A percentile compares a stretch with the other conserved stretches of the same genome.
Evolutionary conservation across 2,888 invertebrate genomes (phyloP).

Genomic region (Tipula helvola): DNA sequence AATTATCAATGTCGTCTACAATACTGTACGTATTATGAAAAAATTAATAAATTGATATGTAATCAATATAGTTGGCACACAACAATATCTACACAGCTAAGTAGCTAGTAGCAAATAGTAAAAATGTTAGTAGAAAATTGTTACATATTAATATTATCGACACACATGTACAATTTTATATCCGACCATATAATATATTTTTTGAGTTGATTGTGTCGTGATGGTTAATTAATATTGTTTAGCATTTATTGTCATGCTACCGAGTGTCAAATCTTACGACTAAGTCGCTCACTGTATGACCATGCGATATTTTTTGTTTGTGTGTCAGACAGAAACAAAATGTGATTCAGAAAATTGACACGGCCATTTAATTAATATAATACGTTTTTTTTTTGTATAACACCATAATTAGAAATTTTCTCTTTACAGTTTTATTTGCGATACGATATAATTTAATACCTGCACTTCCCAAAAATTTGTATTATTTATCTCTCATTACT

Average conservation of each 20-base stretch:
- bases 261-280: neutral
- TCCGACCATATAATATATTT: too few relatives aligned
- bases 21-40: neutral
- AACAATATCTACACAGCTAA: neutral
- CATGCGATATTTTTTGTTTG: neutral
- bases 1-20: neutral
- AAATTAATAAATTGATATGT: neutral
- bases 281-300: neutral
- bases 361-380: neutral
- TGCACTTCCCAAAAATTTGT: neutral
- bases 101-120: neutral
- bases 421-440: neutral
- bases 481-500: neutral
- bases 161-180: too few relatives aligned
- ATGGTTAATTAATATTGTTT: neutral
- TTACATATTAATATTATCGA: neutral
- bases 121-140: neutral
- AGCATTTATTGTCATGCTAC: neutral
- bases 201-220: neutral
- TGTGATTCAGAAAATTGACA: neutral
- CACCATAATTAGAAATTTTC: constrained; percentile 4
- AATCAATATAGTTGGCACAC: neutral
- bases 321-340: neutral
- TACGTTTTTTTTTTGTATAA: neutral
- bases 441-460: neutral